Conservation (phyloP, 2,797 vertebrate genomes). For the Lepilemur ruficaudatus region DNA sequence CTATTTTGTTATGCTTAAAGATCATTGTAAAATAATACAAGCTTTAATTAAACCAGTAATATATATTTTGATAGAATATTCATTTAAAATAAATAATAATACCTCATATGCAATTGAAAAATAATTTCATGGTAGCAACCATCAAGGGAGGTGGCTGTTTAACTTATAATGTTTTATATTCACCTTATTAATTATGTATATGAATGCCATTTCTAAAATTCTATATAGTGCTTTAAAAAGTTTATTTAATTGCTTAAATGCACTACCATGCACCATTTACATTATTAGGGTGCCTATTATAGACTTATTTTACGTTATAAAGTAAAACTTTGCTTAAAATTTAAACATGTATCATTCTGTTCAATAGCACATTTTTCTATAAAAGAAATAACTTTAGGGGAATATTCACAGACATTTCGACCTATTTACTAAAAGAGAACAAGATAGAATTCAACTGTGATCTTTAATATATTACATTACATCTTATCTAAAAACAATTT, state of each 20-base stretch:
- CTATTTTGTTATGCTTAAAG: constrained; percentile 31
- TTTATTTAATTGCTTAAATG: neutral
- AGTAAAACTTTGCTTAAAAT: neutral
- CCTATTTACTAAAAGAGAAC: constrained; percentile 39
- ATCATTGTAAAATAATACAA: neutral
- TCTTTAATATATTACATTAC: neutral
- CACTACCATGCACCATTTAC: neutral
- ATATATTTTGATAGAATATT: neutral
- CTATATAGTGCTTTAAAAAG: neutral
- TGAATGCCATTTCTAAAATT: constrained; percentile 27
- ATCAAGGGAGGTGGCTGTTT: neutral
- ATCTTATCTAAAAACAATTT: neutral
- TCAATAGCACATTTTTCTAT: neutral
- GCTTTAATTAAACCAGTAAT: neutral
- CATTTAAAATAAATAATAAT: neutral
- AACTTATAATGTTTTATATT: constrained; percentile 1
- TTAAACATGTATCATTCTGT: constrained; percentile 21
- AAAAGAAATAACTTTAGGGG: neutral
- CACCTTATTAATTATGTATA: neutral
- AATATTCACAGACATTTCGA: neutral
- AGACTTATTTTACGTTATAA: neutral
- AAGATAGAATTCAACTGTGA: neutral
- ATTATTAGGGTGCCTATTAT: neutral
- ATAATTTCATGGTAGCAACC: neutral
- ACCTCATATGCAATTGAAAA: neutral